Evolutionary conservation across 2,888 invertebrate species (phyloP).

Genomic region (Darwinula stevensoni): DNA sequence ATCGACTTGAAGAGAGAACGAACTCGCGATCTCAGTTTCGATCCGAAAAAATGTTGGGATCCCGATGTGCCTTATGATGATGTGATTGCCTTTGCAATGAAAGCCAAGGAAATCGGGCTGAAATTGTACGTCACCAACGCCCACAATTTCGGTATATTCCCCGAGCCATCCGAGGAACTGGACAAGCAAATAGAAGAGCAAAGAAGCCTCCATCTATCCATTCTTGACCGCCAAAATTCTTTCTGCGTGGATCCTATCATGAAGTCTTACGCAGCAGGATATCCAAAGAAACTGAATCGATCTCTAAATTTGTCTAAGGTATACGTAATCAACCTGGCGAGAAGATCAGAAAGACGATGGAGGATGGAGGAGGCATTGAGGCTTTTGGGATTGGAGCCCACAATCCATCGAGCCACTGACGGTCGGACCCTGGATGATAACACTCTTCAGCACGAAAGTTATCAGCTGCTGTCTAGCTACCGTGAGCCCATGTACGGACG

Average conservation of each 20-base stretch:
- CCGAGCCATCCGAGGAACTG: no score
- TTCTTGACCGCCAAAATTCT: no score
- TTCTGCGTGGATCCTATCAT: no score
- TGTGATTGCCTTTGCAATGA: constrained; percentile 65
- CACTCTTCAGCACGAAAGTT: constrained; percentile 25
- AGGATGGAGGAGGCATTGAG: constrained; percentile 52
- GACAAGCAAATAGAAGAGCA: no score
- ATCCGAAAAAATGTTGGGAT: constrained; percentile 25
- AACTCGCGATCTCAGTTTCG: constrained; percentile 39
- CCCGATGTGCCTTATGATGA: constrained; percentile 60
- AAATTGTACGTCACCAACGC: constrained; percentile 50
- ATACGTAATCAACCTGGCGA: constrained; percentile 67
- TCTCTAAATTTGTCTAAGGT: no score
- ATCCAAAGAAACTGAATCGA: no score
- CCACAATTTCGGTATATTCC: no score
- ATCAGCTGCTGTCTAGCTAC: constrained; percentile 47
- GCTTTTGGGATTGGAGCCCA: constrained; percentile 47
- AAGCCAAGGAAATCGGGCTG: constrained; percentile 34
- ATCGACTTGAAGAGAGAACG: constrained; percentile 30
- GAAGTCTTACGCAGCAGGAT: no score
- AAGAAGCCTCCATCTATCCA: no score
- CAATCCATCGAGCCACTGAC: constrained; percentile 52
- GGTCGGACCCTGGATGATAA: constrained; percentile 15
- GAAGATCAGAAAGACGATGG: constrained; percentile 41
- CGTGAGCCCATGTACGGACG: constrained; percentile 66